Evolutionary conservation across 2,888 invertebrate genomes (phyloP), one percentile per base, ranked within the genome.

Genomic region (Frankliniella intonsa): DNA sequence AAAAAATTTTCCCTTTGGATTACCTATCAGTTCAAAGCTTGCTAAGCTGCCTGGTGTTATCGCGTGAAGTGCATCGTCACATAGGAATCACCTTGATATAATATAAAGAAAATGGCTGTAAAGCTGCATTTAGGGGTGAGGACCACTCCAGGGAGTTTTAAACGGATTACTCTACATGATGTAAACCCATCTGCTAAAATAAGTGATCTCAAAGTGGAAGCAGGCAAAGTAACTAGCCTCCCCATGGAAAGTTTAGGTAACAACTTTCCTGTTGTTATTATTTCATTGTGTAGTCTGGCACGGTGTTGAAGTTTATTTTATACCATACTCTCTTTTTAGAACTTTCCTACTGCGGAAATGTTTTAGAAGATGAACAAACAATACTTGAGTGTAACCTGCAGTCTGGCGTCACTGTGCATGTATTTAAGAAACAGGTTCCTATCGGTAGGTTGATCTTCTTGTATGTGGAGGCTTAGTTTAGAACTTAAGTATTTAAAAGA

Each of bases 261-360:
- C 25, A 14, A 17, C 17, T 62, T 14, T 38, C 3, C n/a, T 80
- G 38, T 38, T 2, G 11, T n/a, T 11, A n/a, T n/a, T 19, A 19
- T 81, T 7, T 17, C n/a, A 22, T 49, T 38, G n/a, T 80, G n/a
- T 38, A 38, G 2, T 38, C 38, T 38, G 38, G 38, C 38, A 50
- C 0, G 19, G 51, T 25, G 27, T 49, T 3, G 12, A 17, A 10
- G 50, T 81, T 17, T n/a, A 51, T 8, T 19, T 8, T 19, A 51
- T 11, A 12, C n/a, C 51, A 12, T 10, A 51, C 3, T 51, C 17
- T 51, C 10, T 81, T 14, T 81, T 25, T 86, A 94, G 93, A 93
- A 87, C 87, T 94, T 19, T 90, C 93, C 81, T 93, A 93, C 86
- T 92, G 93, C 88, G 95, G 95, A 5, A 90, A 92, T 85, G 90